Evolutionary conservation across 2,113 vertebrate species (phyloP).

Genomic region (Xenus cinereus): DNA sequence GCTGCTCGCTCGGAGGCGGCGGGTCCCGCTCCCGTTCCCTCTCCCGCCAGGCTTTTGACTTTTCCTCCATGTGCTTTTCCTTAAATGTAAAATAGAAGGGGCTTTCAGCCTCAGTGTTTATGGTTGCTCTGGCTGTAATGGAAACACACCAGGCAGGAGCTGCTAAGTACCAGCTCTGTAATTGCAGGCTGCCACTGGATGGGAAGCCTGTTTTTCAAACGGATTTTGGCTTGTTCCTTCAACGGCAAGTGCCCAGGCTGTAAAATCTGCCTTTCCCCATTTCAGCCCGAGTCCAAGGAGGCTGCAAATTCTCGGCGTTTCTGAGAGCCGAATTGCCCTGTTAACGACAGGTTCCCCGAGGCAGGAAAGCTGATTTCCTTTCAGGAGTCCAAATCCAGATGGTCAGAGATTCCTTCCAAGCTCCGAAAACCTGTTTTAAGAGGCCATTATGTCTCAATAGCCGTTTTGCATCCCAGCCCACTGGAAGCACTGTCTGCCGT

Average conservation of each 20-base stretch:
- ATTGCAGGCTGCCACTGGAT: not conserved
- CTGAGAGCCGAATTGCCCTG: not conserved
- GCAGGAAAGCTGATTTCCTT: constrained; percentile 47
- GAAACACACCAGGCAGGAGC: constrained; percentile 4
- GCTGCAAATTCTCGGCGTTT: not conserved
- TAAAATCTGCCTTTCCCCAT: not conserved
- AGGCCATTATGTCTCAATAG: constrained; percentile 11
- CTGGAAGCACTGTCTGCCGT: not conserved
- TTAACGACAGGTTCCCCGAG: not conserved
- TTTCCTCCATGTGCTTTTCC: not conserved
- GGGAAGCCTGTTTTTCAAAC: not conserved
- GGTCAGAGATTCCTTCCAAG: constrained; percentile 44
- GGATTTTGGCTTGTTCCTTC: not conserved
- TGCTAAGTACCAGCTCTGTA: not conserved
- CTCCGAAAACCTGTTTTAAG: constrained; percentile 13
- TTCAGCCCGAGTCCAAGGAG: not conserved
- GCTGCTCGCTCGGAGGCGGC: not conserved
- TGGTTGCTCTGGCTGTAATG: not conserved
- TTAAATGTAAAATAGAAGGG: not conserved
- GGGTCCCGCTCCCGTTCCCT: not conserved
- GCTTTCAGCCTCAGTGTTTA: not conserved
- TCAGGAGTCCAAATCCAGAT: constrained; percentile 41
- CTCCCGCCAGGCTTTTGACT: not conserved
- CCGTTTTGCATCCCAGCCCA: not conserved
- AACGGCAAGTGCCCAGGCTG: not conserved